Percentiles rank a stretch among this genome's conserved stretches.
phyloP scores from a whole-genome alignment of 2,888 invertebrate genomes.

The Phymatocera aterrima region DNA sequence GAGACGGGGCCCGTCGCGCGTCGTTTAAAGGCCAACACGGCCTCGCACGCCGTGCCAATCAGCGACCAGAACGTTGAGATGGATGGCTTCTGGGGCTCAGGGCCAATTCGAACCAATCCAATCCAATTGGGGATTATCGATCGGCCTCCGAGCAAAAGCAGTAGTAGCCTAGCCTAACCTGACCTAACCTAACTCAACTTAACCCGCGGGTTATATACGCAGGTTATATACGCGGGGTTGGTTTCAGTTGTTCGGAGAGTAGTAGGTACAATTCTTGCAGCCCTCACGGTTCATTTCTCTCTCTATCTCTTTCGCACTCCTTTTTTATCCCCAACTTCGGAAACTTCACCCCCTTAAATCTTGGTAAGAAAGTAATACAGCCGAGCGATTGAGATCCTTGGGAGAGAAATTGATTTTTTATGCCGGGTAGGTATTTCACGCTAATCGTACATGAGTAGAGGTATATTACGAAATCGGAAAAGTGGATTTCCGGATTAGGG shows the following conservation, averaged over 20 bases:
- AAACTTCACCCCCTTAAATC: neutral
- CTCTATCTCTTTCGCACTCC: neutral
- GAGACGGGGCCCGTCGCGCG: conserved; percentile 16
- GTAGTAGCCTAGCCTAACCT: conserved; percentile 18
- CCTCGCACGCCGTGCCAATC: conserved; percentile 36
- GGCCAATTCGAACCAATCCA: conserved; percentile 46
- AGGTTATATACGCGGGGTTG: conserved; percentile 14
- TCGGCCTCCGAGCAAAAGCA: conserved; percentile 20
- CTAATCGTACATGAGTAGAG: no score
- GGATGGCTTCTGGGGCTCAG: conserved; percentile 46
- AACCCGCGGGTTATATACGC: no score
- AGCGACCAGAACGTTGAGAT: conserved; percentile 38
- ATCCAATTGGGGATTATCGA: conserved; percentile 45
- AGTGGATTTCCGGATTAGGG: no score
- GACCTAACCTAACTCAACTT: conserved; percentile 39
- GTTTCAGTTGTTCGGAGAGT: conserved; percentile 19
- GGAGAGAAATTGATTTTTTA: no score
- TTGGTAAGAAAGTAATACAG: no score
- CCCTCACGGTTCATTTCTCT: neutral
- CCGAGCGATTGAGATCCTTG: no score
- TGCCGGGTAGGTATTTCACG: no score
- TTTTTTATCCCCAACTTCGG: neutral
- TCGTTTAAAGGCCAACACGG: conserved; percentile 29
- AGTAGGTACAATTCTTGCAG: neutral
- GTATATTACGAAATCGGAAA: no score